phyloP scores from a whole-genome alignment of 2,113 vertebrate genomes.

The Cepphus grylle region DNA sequence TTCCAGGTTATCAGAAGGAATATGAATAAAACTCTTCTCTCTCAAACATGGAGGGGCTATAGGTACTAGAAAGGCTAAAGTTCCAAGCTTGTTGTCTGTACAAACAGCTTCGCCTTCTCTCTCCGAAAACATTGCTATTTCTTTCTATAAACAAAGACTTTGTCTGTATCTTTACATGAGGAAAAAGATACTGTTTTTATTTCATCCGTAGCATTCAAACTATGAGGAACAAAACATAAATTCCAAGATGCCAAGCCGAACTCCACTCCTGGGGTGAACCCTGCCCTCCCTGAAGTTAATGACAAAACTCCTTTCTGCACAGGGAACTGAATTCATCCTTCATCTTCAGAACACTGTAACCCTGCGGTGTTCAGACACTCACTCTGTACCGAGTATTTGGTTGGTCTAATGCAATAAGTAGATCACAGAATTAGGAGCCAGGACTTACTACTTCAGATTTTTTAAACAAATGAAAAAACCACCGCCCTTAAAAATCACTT shows the following conservation, averaged over 20 bases:
- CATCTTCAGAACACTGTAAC: background rate
- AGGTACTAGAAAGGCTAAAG: background rate
- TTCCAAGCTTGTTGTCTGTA: background rate
- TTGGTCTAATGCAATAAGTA: background rate
- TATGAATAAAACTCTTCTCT: background rate
- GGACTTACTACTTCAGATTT: background rate
- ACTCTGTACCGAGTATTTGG: background rate
- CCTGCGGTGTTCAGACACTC: background rate
- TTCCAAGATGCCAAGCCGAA: background rate
- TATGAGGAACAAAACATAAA: background rate
- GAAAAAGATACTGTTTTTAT: background rate
- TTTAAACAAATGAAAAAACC: background rate
- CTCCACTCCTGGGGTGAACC: background rate
- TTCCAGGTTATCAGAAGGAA: background rate
- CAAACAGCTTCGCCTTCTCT: background rate
- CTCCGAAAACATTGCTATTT: background rate
- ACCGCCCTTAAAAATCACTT: background rate
- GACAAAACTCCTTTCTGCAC: background rate
- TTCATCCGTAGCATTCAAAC: background rate
- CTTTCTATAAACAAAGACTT: background rate
- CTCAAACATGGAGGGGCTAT: background rate
- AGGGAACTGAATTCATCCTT: background rate
- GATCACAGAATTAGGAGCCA: background rate
- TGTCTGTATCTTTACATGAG: background rate
- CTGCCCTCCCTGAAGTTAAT: background rate